Percentiles rank a stretch among this genome's conserved stretches.
phyloP scores from a whole-genome alignment of 2,797 vertebrate species.

The Tangara arthus region DNA sequence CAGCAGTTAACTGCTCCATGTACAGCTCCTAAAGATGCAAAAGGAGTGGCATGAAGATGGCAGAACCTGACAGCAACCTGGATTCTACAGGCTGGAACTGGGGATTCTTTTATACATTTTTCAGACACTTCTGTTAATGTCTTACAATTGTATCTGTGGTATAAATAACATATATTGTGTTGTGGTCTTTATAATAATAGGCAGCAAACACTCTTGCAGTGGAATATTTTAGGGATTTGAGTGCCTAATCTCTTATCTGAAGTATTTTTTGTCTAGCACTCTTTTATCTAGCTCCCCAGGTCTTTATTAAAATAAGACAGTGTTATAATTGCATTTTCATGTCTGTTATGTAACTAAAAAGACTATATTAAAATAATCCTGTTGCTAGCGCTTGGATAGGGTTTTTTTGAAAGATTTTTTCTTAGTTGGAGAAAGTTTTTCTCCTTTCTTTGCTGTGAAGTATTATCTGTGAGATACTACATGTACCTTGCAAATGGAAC shows the following conservation, averaged over 20 bases:
- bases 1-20: accelerated
- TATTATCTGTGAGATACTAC: neutral
- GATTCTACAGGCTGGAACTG: neutral
- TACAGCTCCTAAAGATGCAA: neutral
- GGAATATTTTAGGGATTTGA: neutral
- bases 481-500: accelerated
- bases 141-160: neutral
- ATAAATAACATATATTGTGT: neutral
- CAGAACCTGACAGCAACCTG: neutral
- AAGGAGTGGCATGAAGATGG: neutral
- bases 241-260: neutral
- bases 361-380: neutral
- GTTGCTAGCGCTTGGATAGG: neutral
- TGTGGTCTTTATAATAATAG: neutral
- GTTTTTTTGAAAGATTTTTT: neutral
- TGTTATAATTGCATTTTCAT: neutral
- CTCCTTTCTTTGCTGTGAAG: neutral
- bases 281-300: neutral
- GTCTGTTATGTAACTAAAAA: neutral
- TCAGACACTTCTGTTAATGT: neutral
- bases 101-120: neutral
- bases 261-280: neutral
- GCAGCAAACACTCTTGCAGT: neutral
- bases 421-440: neutral
- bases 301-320: neutral